Evolutionary conservation across 2,797 vertebrate genomes (phyloP).

Genomic region (Dromococcyx pavoninus): DNA sequence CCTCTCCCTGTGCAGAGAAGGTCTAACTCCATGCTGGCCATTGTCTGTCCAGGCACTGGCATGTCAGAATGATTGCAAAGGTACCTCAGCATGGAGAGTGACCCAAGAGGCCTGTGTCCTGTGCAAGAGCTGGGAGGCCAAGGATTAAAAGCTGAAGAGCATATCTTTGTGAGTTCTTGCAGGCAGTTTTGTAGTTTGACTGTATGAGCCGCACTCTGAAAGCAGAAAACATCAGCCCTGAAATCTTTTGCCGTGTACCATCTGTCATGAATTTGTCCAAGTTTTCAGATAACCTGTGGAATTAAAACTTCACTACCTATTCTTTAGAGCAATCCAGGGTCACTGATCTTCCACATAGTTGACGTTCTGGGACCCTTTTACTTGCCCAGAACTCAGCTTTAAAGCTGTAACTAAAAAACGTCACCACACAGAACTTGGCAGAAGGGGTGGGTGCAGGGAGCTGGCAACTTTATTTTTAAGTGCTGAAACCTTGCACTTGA

Average conservation of each 20-base stretch:
- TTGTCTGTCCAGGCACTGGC: not conserved
- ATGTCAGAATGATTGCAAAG: fast-evolving
- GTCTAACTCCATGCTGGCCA: not conserved
- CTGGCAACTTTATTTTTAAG: slow-evolving; percentile 14
- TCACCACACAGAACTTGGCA: not conserved
- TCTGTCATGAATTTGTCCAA: not conserved
- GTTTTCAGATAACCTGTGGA: not conserved
- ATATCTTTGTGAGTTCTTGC: not conserved
- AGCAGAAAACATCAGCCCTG: not conserved
- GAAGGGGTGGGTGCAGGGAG: not conserved
- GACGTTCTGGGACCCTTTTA: not conserved
- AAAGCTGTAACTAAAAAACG: not conserved
- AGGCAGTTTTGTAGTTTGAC: not conserved
- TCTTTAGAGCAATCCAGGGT: not conserved
- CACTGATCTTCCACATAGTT: not conserved
- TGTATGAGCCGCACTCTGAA: not conserved
- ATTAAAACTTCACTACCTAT: not conserved
- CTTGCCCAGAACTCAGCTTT: not conserved
- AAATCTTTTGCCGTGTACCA: not conserved
- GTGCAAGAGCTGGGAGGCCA: not conserved
- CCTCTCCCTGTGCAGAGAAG: not conserved
- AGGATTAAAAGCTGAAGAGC: not conserved
- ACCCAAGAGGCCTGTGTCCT: not conserved
- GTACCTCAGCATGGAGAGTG: not conserved
- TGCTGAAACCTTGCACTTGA: not conserved